phyloP scores from a whole-genome alignment of 2,113 vertebrate genomes.

The Oxyura jamaicensis region DNA sequence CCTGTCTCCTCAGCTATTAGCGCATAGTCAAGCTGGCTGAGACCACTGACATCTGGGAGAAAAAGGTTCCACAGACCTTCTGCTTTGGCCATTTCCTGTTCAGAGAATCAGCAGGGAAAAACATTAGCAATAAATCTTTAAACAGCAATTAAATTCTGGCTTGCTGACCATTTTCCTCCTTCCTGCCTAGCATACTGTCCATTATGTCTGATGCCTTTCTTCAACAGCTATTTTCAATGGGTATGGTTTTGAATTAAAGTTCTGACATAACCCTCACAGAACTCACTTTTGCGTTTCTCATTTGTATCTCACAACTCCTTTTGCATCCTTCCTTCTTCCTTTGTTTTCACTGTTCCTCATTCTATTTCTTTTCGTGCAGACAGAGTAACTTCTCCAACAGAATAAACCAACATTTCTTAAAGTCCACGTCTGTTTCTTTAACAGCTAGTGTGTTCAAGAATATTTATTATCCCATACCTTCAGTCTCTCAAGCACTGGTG shows the following conservation, averaged over 20 bases:
- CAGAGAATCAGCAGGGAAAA: background rate
- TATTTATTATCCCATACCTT: slow-evolving; percentile 80
- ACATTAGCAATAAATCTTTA: background rate
- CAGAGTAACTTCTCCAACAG: background rate
- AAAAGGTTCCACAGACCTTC: slow-evolving; percentile 95
- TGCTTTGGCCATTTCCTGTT: slow-evolving; percentile 85
- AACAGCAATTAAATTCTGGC: background rate
- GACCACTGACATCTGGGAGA: slow-evolving; percentile 86
- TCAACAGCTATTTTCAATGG: background rate
- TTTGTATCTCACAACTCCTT: background rate
- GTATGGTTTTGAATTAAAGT: background rate
- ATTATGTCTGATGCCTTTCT: background rate
- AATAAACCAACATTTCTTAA: background rate
- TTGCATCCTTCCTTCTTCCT: background rate
- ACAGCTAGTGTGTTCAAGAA: background rate
- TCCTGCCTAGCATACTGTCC: background rate
- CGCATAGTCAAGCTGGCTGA: slow-evolving; percentile 92
- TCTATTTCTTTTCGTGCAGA: background rate
- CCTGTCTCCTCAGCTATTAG: slow-evolving; percentile 93
- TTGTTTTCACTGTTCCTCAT: background rate
- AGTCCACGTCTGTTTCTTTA: background rate
- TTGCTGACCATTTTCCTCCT: background rate
- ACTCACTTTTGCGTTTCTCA: background rate
- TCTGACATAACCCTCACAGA: background rate
- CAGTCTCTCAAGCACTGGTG: slow-evolving; percentile 83